A percentile compares a stretch with the other conserved stretches of the same genome.
phyloP scores from a whole-genome alignment of 2,888 invertebrate species.

The Aricia artaxerxes region DNA sequence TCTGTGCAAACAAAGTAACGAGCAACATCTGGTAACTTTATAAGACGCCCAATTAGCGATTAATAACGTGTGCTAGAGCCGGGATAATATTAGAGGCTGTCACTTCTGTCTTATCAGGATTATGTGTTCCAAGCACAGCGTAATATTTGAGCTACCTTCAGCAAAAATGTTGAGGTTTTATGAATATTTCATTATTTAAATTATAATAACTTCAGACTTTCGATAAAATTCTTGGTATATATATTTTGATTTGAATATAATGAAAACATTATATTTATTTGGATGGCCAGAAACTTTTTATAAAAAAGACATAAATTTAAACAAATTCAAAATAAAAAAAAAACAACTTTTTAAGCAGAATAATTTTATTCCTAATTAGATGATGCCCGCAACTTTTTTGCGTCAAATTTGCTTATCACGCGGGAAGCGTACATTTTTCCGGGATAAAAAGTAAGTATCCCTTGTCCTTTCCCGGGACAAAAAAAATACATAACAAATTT shows the following conservation, averaged over 20 bases:
- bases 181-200: not conserved
- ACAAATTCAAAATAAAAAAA: not conserved
- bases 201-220: not conserved
- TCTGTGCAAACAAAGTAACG: not conserved
- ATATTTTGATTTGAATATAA: not conserved
- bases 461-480: too few relatives aligned
- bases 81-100: not conserved
- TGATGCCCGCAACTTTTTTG: too few relatives aligned
- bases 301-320: not conserved
- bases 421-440: too few relatives aligned
- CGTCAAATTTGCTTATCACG: too few relatives aligned
- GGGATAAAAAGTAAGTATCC: too few relatives aligned
- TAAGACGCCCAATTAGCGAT: not conserved
- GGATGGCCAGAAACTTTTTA: not conserved
- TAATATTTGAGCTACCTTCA: not conserved
- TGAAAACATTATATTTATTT: not conserved
- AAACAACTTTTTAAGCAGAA: not conserved
- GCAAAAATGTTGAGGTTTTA: not conserved
- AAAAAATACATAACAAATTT: too few relatives aligned
- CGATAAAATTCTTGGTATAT: not conserved
- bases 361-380: too few relatives aligned
- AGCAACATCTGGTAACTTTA: not conserved
- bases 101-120: not conserved
- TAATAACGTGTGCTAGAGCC: not conserved
- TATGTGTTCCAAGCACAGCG: not conserved